Conservation (phyloP, 2,888 invertebrate genomes). For the Eulithis testata region DNA sequence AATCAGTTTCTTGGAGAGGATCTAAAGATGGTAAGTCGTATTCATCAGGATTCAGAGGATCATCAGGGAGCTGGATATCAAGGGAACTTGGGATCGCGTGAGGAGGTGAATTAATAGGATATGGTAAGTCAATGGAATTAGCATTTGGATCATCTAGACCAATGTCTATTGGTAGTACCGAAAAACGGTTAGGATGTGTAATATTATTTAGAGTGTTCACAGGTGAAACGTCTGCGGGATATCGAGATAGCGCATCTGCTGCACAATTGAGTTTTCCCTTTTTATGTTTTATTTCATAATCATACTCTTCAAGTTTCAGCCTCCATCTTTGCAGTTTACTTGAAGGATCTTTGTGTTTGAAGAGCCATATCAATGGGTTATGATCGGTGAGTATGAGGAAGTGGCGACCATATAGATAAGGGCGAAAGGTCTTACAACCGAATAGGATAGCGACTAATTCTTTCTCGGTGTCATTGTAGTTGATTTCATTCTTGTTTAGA, state of each 20-base stretch:
- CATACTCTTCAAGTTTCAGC: conserved; percentile 16
- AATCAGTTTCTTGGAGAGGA: not conserved
- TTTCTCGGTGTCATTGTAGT: conserved; percentile 20
- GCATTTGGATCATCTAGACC: no score
- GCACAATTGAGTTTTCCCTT: conserved; percentile 14
- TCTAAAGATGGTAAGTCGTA: no score
- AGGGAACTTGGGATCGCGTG: no score
- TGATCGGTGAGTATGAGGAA: conserved; percentile 32
- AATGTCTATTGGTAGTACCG: no score
- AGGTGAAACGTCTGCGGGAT: not conserved
- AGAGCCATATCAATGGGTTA: conserved; percentile 31
- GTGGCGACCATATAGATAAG: conserved; percentile 27
- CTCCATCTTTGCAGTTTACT: conserved; percentile 23
- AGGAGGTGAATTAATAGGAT: no score
- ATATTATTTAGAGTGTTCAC: no score
- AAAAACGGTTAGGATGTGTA: no score
- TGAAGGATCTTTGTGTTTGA: conserved; percentile 31
- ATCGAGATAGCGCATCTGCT: conserved; percentile 14
- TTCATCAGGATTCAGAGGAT: not conserved
- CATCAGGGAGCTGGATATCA: no score
- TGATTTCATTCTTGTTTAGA: conserved; percentile 26
- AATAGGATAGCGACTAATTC: conserved; percentile 23
- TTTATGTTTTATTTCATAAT: conserved; percentile 16
- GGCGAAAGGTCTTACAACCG: conserved; percentile 27
- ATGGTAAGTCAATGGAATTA: no score